A percentile compares a stretch with the other conserved stretches of the same genome.
Evolutionary conservation across 2,113 vertebrate species (phyloP).

Genomic region (Tinamus guttatus): DNA sequence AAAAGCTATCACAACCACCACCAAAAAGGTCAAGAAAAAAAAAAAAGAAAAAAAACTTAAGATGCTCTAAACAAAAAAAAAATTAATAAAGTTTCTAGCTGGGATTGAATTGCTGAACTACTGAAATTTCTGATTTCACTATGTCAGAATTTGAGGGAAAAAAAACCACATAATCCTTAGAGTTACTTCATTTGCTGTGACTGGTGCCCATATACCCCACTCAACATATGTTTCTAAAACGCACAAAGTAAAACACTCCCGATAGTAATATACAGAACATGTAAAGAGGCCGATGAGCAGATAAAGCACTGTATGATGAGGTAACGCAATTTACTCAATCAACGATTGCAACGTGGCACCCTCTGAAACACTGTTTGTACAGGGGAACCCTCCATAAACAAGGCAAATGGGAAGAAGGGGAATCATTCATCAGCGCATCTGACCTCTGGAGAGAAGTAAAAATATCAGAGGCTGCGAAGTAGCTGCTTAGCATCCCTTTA

Average conservation of each 20-base stretch:
- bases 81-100: background rate
- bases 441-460: conserved; percentile 67
- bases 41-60: background rate
- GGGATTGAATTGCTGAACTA: background rate
- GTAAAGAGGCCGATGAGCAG: conserved; percentile 40
- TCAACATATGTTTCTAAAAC: background rate
- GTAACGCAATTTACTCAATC: conserved; percentile 14
- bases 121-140: background rate
- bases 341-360: background rate
- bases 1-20: background rate
- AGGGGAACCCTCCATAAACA: background rate
- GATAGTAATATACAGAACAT: conserved; percentile 3
- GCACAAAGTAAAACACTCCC: background rate
- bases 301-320: background rate
- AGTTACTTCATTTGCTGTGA: background rate
- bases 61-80: background rate
- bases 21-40: background rate
- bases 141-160: background rate
- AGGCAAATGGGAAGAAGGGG: background rate
- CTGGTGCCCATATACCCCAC: background rate
- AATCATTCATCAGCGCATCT: conserved; percentile 25
- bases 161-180: background rate
- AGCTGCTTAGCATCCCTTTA: conserved; percentile 73
- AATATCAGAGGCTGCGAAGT: conserved; percentile 65
- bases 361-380: background rate